These are phyloP conservation scores for Lycocorax pyrrhopterus DNA, from an alignment of 2,113 vertebrate species.

Conservation along the genomic window DNA sequence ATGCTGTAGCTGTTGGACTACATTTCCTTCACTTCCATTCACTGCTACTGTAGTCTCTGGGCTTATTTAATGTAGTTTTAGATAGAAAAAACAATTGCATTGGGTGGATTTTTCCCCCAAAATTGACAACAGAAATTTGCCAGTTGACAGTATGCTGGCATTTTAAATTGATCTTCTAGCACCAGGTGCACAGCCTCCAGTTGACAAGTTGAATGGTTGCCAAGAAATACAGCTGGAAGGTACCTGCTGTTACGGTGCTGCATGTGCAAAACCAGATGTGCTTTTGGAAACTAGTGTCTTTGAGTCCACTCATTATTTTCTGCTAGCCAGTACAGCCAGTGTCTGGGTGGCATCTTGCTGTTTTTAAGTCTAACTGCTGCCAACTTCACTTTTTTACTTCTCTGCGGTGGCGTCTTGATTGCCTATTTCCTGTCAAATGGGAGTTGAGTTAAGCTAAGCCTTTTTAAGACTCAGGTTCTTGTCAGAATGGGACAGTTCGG, in stretches of 20 bases:
- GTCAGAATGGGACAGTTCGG: not conserved
- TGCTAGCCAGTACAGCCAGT: not conserved
- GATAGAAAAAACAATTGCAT: not conserved
- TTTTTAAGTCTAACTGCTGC: not conserved
- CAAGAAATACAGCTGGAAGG: constrained; percentile 10
- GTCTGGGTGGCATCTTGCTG: not conserved
- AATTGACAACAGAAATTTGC: not conserved
- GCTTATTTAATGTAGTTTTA: not conserved
- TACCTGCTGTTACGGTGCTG: not conserved
- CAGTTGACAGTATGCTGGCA: not conserved
- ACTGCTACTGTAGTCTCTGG: not conserved
- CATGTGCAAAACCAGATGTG: not conserved
- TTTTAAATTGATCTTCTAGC: not conserved
- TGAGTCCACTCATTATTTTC: not conserved
- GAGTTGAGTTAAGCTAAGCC: not conserved
- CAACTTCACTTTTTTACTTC: not conserved
- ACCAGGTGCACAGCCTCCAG: not conserved
- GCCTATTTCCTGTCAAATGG: not conserved
- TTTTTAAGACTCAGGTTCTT: not conserved
- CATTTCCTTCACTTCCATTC: not conserved
- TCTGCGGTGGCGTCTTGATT: not conserved
- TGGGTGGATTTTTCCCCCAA: not conserved
- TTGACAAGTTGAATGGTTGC: not conserved
- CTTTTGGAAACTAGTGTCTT: not conserved
- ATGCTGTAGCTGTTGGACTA: not conserved